These are phyloP conservation scores for Melanocharis versteri DNA, from an alignment of 2,113 vertebrate species.

Conservation along the genomic window DNA sequence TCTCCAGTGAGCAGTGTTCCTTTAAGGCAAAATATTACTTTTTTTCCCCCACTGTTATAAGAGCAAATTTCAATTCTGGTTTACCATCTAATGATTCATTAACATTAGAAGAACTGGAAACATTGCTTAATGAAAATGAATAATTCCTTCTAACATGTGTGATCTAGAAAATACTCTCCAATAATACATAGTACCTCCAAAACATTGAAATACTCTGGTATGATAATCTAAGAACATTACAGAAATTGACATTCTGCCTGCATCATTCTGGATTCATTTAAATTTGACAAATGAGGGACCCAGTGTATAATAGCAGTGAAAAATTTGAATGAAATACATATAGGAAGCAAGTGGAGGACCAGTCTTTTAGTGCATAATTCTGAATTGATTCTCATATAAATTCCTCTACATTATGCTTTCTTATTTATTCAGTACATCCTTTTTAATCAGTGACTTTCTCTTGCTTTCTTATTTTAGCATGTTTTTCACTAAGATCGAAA, in stretches of 20 bases:
- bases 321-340: neutral
- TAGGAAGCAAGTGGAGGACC: neutral
- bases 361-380: neutral
- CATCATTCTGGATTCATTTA: neutral
- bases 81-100: neutral
- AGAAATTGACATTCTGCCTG: neutral
- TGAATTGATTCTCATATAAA: neutral
- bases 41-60: neutral
- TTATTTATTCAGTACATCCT: neutral
- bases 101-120: neutral
- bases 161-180: neutral
- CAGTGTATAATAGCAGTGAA: neutral
- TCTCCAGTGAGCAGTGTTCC: neutral
- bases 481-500: neutral
- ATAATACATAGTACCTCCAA: neutral
- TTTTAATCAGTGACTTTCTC: neutral
- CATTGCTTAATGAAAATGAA: neutral
- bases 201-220: neutral
- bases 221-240: neutral
- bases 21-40: neutral
- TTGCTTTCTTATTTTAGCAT: neutral
- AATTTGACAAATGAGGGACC: neutral
- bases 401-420: neutral
- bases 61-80: neutral
- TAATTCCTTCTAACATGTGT: neutral